A percentile compares a stretch with the other conserved stretches of the same genome.
Evolutionary conservation across 2,888 invertebrate genomes (phyloP).

Genomic region (Andrena chrysosceles): DNA sequence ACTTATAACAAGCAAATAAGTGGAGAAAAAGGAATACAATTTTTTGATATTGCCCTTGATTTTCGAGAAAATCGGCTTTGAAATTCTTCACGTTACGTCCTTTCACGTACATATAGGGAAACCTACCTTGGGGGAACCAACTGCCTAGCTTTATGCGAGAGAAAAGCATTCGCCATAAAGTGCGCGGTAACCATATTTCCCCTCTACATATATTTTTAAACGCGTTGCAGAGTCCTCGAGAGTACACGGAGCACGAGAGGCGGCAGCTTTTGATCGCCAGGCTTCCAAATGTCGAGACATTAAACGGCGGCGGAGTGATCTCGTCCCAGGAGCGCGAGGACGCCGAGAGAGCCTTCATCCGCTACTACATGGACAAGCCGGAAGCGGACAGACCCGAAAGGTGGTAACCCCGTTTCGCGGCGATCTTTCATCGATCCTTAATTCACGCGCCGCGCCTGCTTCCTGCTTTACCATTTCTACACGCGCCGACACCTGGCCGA

Average conservation of each 20-base stretch:
- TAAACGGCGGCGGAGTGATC: slow-evolving; percentile 96
- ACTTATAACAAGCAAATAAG: no score
- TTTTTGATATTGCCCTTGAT: no score
- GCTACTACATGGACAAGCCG: slow-evolving; percentile 95
- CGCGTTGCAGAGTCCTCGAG: slow-evolving; percentile 86
- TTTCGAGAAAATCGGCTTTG: no score
- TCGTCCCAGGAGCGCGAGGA: slow-evolving; percentile 94
- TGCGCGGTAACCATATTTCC: not conserved
- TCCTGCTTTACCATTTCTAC: slow-evolving; percentile 34
- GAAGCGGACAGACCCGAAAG: slow-evolving; percentile 93
- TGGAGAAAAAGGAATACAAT: no score
- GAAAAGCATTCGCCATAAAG: not conserved
- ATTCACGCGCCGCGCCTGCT: not conserved
- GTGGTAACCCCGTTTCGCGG: slow-evolving; percentile 82
- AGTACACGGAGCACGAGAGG: slow-evolving; percentile 95
- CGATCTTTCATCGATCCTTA: not conserved
- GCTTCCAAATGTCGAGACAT: slow-evolving; percentile 92
- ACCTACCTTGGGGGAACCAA: no score
- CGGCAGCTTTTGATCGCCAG: slow-evolving; percentile 95
- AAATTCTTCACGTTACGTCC: no score
- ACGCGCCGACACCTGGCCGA: not conserved
- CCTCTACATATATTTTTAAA: not conserved
- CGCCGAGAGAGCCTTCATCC: slow-evolving; percentile 96
- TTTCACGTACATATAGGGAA: no score
- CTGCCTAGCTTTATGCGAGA: not conserved